Evolutionary conservation across 2,888 invertebrate genomes (phyloP).

Genomic region (Mellilla xanthometata): DNA sequence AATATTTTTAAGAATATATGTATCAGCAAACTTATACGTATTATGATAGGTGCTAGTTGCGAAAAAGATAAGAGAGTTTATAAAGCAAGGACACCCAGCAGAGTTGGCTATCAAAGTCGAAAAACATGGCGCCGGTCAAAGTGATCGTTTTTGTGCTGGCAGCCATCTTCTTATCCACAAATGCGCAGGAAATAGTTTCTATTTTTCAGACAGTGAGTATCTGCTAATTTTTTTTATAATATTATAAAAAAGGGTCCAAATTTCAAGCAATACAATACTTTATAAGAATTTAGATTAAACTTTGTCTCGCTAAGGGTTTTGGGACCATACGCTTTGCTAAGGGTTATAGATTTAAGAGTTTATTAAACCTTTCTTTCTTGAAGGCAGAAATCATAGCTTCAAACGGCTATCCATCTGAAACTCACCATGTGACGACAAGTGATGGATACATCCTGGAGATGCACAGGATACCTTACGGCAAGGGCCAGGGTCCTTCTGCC

Average conservation of each 20-base stretch:
- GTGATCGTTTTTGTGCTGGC: constrained; percentile 11
- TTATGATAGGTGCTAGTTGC: too few relatives aligned
- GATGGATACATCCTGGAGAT: constrained; percentile 59
- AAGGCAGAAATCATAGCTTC: constrained; percentile 42
- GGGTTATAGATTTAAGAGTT: too few relatives aligned
- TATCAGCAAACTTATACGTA: too few relatives aligned
- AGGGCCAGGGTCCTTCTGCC: constrained; percentile 13
- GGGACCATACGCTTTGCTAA: too few relatives aligned
- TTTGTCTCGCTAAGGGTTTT: too few relatives aligned
- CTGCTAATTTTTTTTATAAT: neutral
- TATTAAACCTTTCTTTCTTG: too few relatives aligned
- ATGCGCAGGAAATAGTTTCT: constrained; percentile 8
- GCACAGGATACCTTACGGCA: constrained; percentile 53
- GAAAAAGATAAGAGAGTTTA: constrained; percentile 3
- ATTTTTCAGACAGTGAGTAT: constrained; percentile 24
- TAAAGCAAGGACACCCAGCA: constrained; percentile 2
- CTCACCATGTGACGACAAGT: constrained; percentile 46
- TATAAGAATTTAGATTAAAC: too few relatives aligned
- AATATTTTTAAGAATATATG: too few relatives aligned
- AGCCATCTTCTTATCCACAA: constrained; percentile 3
- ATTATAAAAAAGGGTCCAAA: too few relatives aligned
- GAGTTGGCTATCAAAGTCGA: constrained; percentile 2
- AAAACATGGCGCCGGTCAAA: constrained; percentile 17
- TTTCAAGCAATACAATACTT: too few relatives aligned
- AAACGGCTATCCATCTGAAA: constrained; percentile 49